Conservation (phyloP, 2,797 vertebrate species). For the Microctenopoma stevenorrisi region DNA sequence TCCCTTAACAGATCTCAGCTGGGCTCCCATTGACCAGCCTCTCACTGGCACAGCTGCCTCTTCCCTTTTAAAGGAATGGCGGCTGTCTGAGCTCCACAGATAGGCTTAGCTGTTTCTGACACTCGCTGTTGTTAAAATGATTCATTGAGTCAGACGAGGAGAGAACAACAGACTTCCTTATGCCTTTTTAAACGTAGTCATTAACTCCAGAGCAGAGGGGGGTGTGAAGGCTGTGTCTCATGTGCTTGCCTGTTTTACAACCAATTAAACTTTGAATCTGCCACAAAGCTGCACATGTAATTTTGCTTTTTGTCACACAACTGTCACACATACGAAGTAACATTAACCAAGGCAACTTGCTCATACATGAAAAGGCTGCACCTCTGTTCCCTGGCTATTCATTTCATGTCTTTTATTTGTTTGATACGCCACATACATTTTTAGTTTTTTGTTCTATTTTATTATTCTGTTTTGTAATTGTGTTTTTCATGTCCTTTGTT, state of each 20-base stretch:
- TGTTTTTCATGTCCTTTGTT: constrained; percentile 30
- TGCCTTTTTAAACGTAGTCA: constrained; percentile 32
- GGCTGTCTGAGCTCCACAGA: constrained; percentile 36
- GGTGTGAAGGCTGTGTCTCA: constrained; percentile 22
- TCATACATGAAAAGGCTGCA: not conserved
- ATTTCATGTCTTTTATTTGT: constrained; percentile 28
- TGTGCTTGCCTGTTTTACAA: constrained; percentile 59
- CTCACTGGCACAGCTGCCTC: constrained; percentile 19
- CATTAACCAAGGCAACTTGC: not conserved
- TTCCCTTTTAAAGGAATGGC: constrained; percentile 34
- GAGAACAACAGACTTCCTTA: constrained; percentile 4
- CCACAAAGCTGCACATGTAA: constrained; percentile 32
- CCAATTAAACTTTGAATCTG: constrained; percentile 60
- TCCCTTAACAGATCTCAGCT: constrained; percentile 82
- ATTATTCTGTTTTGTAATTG: constrained; percentile 37
- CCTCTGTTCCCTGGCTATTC: constrained; percentile 8
- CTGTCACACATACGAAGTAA: constrained; percentile 3
- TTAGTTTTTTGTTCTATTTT: constrained; percentile 49
- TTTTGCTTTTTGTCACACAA: constrained; percentile 39
- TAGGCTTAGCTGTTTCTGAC: constrained; percentile 8
- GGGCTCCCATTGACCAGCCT: constrained; percentile 75
- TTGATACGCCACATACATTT: constrained; percentile 30
- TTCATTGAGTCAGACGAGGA: constrained; percentile 17
- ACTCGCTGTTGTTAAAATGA: constrained; percentile 13
- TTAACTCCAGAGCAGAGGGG: constrained; percentile 16